phyloP scores from a whole-genome alignment of 2,888 invertebrate genomes.

The Agrotis ipsilon region DNA sequence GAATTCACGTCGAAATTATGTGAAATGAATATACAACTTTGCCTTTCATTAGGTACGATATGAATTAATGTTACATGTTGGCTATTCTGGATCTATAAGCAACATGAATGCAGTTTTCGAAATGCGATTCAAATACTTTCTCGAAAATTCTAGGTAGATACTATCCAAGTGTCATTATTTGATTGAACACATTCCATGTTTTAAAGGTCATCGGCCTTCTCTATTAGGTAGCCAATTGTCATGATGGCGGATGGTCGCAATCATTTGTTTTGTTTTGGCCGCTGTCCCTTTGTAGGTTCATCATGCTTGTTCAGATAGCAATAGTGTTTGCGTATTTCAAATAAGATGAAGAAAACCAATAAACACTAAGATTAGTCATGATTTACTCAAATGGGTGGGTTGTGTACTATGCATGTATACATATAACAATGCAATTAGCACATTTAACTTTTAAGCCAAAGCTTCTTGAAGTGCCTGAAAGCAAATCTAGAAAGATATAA shows the following conservation, averaged over 20 bases:
- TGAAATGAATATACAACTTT: no score
- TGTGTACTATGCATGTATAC: no score
- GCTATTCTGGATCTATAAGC: not conserved
- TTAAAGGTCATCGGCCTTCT: slow-evolving; percentile 35
- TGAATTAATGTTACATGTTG: not conserved
- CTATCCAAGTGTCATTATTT: not conserved
- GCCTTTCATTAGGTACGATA: no score
- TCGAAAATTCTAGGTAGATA: not conserved
- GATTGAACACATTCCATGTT: slow-evolving; percentile 17
- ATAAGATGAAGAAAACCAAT: not conserved
- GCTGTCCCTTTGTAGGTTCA: slow-evolving; percentile 1
- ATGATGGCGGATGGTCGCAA: slow-evolving; percentile 48
- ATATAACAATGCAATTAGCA: no score
- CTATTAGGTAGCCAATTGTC: slow-evolving; percentile 44
- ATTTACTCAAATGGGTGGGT: no score
- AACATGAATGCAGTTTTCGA: no score
- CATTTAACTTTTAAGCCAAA: no score
- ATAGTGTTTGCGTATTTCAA: slow-evolving; percentile 1
- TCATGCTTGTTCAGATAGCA: not conserved
- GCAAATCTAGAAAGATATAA: not conserved
- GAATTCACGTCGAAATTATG: no score
- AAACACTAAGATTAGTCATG: no score
- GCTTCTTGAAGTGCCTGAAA: not conserved
- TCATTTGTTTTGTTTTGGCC: slow-evolving; percentile 49
- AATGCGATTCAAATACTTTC: not conserved